These are phyloP conservation scores for Triplophysa tibetana DNA, from an alignment of 2,113 vertebrate species.

Conservation along the genomic window DNA sequence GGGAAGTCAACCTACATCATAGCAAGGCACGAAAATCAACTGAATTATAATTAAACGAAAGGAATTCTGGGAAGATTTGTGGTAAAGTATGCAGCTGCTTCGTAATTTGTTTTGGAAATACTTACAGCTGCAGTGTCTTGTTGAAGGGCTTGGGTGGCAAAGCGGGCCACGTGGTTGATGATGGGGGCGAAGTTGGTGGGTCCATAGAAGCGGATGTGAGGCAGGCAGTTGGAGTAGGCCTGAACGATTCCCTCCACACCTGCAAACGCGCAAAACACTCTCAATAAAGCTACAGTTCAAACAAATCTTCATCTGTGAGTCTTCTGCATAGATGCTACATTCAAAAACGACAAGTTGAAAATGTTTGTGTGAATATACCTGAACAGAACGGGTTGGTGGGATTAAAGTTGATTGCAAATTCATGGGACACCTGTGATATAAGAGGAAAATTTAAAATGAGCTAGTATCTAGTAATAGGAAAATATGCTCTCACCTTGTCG, in stretches of 20 bases:
- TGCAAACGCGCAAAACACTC: slow-evolving; percentile 57
- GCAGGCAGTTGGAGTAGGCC: slow-evolving; percentile 91
- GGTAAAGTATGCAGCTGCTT: background rate
- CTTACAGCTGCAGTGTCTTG: slow-evolving; percentile 88
- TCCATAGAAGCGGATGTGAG: slow-evolving; percentile 95
- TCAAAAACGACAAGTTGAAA: too few relatives aligned
- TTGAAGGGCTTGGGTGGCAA: slow-evolving; percentile 90
- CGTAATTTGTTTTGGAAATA: slow-evolving; percentile 37
- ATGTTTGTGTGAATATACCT: slow-evolving; percentile 70
- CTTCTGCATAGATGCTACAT: background rate
- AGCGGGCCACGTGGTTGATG: slow-evolving; percentile 92
- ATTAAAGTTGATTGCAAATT: slow-evolving; percentile 99
- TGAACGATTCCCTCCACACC: slow-evolving; percentile 95
- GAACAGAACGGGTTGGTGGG: slow-evolving; percentile 96
- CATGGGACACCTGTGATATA: slow-evolving; percentile 89
- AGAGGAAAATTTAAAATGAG: slow-evolving; percentile 34
- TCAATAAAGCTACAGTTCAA: background rate
- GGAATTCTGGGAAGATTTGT: too few relatives aligned
- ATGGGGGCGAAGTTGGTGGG: slow-evolving; percentile 98
- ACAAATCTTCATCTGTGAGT: too few relatives aligned
- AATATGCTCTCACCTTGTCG: too few relatives aligned
- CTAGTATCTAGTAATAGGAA: background rate
- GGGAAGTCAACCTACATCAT: too few relatives aligned
- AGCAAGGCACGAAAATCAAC: too few relatives aligned
- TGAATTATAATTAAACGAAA: too few relatives aligned